Base-by-base conservation (phyloP, 2,888 invertebrate genomes). In the Tenthredo amoena region DNA sequence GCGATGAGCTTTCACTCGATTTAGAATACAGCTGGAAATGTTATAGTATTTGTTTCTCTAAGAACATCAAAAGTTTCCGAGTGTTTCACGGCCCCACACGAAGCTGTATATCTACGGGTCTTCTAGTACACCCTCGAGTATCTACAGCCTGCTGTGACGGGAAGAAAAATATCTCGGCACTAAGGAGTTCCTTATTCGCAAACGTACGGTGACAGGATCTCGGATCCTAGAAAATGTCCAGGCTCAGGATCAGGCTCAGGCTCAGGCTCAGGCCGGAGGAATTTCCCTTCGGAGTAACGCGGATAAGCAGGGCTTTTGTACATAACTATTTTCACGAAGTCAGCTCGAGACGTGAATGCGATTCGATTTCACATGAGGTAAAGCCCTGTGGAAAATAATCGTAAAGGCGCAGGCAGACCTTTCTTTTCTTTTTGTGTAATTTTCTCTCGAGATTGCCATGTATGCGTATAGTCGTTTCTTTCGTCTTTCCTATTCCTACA, bases 221-320 rank as follows among this genome's bases (percentile, higher is more conserved):
- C 15, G 21, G 40, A 81, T 81, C 62, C 62, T 81, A 26, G 81
- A 81, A 81, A 81, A 81, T 81, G 81, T 81, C 81, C 81, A 62
- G 81, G 81, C 81, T 81, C 81, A 62, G 50, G 26, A 31, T 50
- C 50, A 62, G 81, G 37, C 58, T 26, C 58, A 50, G 62, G 62
- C 81, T 86, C 86, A 86, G 83, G 86, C 10, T n/a, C 15, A 21
- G 15, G 58, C 15, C 3, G 0, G n/a, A 47, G 68, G 77, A 81
- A 85, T 85, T 85, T 85, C 85, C 85, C 85, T 81, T 68, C 85
- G 21, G 79, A 85, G 79, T 50, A 65, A 68, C 47, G 72, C 68
- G 77, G 79, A 81, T 47, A 85, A 85, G 81, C 58, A 62, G 81
- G 81, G 81, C 81, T 81, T 81, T 81, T 81, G 62, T 58, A 81